Base-by-base conservation (phyloP, 2,888 invertebrate species). In the Standfussiana lucernea region DNA sequence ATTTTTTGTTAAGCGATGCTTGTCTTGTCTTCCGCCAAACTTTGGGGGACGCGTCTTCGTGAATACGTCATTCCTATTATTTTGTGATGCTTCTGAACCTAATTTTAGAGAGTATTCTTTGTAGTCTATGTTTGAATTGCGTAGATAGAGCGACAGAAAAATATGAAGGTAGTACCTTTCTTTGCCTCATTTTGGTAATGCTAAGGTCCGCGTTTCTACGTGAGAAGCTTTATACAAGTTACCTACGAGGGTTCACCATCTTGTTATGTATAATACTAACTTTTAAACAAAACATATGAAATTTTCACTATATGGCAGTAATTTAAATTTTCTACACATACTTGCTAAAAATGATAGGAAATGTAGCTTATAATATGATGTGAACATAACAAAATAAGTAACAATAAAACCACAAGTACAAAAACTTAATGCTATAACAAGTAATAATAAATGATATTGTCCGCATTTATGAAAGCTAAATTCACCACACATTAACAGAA, bases 1-100 rank as follows among this genome's bases (percentile, higher is more conserved):
- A 96, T 96, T 96, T 96, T 96, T 96, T 96, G 95, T 96, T 90
- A 91, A 91, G 87, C 84, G 81, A 83, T 88, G 89, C 88, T 85
- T 86, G 86, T 91, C 92, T 93, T 94, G 86, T 91, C 92, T 93
- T 94, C 95, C 94, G 94, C 92, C 89, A 91, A 92, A 89, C 87
- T 87, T 75, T 84, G 76, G 90, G 91, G 91, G 90, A 77, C 77
- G 67, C 74, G 68, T 86, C 84, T 88, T 82, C 61, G 53, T 79
- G 28, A 74, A 47, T 62, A 78, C 77, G 77, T 82, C 66, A 77
- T 70, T 84, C 47, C 65, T 75, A 75, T 64, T 67, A 85, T 82
- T 82, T 53, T 70, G 72, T 79, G 59, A 68, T 79, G 64, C 32
- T 18, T 80, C 72, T 62, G 40, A 70, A 70, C 37, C 32, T 62